Evolutionary conservation across 23 tunicate species (phyloP).

Genomic region (Aplidium turbinatum): DNA sequence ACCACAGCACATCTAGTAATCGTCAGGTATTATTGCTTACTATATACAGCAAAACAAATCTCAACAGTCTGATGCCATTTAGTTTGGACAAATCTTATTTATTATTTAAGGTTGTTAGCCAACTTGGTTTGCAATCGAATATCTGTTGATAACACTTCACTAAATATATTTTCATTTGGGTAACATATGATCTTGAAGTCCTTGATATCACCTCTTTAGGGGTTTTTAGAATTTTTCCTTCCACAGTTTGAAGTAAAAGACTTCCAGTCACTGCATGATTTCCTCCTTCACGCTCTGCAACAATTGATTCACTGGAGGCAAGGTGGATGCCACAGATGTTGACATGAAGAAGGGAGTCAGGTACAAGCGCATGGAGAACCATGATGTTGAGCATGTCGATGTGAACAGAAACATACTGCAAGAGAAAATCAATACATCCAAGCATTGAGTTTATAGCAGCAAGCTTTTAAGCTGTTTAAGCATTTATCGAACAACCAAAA

Average conservation of each 20-base stretch:
- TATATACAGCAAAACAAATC: neutral
- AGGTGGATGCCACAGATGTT: slow-evolving; percentile 52
- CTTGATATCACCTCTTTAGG: slow-evolving; percentile 66
- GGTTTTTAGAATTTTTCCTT: slow-evolving; percentile 86
- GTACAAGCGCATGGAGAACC: slow-evolving; percentile 79
- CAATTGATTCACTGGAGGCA: slow-evolving; percentile 10
- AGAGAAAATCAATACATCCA: slow-evolving; percentile 6
- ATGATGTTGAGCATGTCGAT: slow-evolving; percentile 77
- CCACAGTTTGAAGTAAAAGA: slow-evolving; percentile 41
- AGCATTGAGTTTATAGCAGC: too few relatives aligned
- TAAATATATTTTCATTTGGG: too few relatives aligned
- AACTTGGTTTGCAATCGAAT: too few relatives aligned
- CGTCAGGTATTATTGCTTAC: too few relatives aligned
- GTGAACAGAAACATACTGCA: slow-evolving; percentile 67
- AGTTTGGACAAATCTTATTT: neutral
- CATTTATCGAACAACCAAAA: neutral
- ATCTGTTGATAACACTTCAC: too few relatives aligned
- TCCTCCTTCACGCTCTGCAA: too few relatives aligned
- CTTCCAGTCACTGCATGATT: slow-evolving; percentile 26
- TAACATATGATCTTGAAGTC: too few relatives aligned
- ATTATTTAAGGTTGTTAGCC: too few relatives aligned
- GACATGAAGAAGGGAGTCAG: slow-evolving; percentile 82
- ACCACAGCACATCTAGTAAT: too few relatives aligned
- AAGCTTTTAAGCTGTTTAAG: too few relatives aligned
- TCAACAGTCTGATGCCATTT: neutral